These are phyloP conservation scores for Echiichthys vipera DNA, from an alignment of 2,797 vertebrate genomes.

Conservation along the genomic window DNA sequence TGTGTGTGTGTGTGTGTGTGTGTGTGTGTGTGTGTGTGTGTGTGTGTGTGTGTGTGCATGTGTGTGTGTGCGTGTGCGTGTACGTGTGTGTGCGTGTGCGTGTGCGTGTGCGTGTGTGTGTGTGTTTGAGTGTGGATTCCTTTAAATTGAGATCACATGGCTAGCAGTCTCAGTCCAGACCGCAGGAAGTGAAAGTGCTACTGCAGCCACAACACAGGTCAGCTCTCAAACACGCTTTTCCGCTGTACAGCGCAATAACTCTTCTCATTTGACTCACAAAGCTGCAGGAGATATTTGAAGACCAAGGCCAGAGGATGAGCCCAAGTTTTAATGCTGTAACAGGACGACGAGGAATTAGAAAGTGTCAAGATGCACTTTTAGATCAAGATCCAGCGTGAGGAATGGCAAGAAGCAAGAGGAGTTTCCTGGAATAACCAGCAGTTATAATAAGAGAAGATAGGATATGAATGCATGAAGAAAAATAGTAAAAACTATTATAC, in stretches of 20 bases:
- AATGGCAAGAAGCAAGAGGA: background rate
- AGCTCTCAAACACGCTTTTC: constrained; percentile 59
- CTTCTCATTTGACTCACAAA: constrained; percentile 59
- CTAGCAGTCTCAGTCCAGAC: constrained; percentile 71
- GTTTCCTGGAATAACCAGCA: background rate
- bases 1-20: background rate
- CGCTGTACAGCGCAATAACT: constrained; percentile 52
- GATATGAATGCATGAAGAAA: background rate
- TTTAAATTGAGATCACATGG: constrained; percentile 71
- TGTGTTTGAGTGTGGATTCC: constrained; percentile 37
- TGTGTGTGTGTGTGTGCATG: constrained; percentile 3
- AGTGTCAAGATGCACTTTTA: constrained; percentile 10
- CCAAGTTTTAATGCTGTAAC: constrained; percentile 41
- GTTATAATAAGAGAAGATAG: background rate
- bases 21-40: constrained; percentile 9
- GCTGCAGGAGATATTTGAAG: constrained; percentile 23
- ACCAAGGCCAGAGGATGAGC: constrained; percentile 34
- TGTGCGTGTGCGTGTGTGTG: constrained; percentile 10
- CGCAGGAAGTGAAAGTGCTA: constrained; percentile 83
- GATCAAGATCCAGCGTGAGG: background rate
- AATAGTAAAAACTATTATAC: too few relatives aligned
- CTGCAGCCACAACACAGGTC: constrained; percentile 78
- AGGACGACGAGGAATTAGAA: constrained; percentile 19
- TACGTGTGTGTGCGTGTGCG: constrained; percentile 3
- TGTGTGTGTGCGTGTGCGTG: constrained; percentile 4